phyloP scores from a whole-genome alignment of 2,113 vertebrate species.

The Spermophilus dauricus region DNA sequence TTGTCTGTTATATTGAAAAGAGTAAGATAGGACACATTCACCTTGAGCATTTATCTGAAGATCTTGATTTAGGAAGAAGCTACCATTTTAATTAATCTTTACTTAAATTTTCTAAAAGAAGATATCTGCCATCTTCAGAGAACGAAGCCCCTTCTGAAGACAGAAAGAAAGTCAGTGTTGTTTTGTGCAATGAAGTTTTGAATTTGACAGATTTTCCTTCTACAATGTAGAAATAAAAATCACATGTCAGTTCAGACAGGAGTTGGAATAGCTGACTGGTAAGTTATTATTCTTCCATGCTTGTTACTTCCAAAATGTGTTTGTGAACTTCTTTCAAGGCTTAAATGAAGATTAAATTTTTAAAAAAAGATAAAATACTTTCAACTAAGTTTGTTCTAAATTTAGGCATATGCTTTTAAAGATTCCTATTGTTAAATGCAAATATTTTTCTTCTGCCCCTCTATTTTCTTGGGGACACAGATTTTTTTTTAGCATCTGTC shows the following conservation, averaged over 20 bases:
- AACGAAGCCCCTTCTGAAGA: not conserved
- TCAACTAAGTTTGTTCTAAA: constrained; percentile 65
- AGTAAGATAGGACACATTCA: not conserved
- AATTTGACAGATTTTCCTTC: constrained; percentile 75
- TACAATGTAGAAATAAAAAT: constrained; percentile 62
- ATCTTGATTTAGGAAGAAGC: constrained; percentile 44
- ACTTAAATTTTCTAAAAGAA: constrained; percentile 65
- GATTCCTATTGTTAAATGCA: constrained; percentile 70
- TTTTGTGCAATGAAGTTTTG: constrained; percentile 53
- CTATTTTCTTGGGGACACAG: constrained; percentile 61
- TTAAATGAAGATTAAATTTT: constrained; percentile 65
- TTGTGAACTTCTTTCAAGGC: constrained; percentile 68
- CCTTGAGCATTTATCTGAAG: not conserved
- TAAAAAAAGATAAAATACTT: constrained; percentile 74
- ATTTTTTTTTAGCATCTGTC: constrained; percentile 76
- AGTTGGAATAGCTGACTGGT: constrained; percentile 63
- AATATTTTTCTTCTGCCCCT: constrained; percentile 73
- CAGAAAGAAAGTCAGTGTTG: constrained; percentile 59
- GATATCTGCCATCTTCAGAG: constrained; percentile 35
- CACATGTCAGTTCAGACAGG: constrained; percentile 71
- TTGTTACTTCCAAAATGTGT: constrained; percentile 70
- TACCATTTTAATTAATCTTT: constrained; percentile 37
- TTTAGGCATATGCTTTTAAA: constrained; percentile 70
- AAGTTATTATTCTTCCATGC: constrained; percentile 69
- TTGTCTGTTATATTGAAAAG: not conserved